These are phyloP conservation scores for Myotis lucifugus DNA, from an alignment of 2,113 vertebrate genomes.

Conservation along the genomic window DNA sequence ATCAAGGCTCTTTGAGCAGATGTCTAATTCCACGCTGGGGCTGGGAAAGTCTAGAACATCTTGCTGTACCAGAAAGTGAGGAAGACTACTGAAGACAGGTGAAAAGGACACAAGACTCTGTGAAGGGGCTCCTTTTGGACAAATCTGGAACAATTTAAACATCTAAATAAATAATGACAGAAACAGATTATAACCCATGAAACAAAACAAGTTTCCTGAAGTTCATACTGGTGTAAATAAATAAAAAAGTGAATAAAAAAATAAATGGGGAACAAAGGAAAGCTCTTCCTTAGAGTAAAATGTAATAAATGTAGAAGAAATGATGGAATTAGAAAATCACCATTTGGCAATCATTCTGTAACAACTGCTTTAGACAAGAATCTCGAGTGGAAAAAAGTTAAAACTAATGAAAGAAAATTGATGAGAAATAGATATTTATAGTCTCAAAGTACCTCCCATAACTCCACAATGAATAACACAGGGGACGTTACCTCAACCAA, in stretches of 20 bases:
- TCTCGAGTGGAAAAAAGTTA: not conserved
- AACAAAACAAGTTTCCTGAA: not conserved
- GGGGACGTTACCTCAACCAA: not conserved
- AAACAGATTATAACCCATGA: not conserved
- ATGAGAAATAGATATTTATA: not conserved
- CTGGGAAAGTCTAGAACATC: not conserved
- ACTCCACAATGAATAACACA: not conserved
- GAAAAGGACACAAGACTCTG: not conserved
- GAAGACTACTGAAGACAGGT: not conserved
- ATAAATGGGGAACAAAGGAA: not conserved
- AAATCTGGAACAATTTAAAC: not conserved
- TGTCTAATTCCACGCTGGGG: not conserved
- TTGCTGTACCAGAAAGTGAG: not conserved
- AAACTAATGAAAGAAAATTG: not conserved
- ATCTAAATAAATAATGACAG: not conserved
- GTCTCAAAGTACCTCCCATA: not conserved
- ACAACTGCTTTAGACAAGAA: not conserved
- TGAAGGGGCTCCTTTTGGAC: not conserved
- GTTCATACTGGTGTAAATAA: not conserved
- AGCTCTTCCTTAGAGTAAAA: not conserved
- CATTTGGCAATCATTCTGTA: not conserved
- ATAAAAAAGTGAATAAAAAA: not conserved
- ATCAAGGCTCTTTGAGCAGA: not conserved
- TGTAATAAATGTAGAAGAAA: not conserved
- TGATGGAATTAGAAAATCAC: not conserved